Percentiles rank a stretch among this genome's conserved stretches.
Evolutionary conservation across 2,888 invertebrate species (phyloP).

Genomic region (Caenorhabditis sulstoni): DNA sequence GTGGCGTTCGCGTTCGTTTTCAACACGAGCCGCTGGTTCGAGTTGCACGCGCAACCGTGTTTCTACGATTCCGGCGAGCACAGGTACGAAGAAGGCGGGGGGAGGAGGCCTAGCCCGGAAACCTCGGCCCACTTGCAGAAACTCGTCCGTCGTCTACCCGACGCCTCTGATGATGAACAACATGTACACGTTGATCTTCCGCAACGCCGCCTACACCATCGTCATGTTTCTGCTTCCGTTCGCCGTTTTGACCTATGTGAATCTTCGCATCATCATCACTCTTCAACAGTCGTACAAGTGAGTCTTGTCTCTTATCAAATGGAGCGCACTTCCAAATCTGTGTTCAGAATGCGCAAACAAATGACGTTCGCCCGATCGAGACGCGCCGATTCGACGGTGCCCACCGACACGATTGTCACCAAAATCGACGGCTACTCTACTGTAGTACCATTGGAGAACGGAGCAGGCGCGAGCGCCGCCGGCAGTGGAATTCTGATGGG

Average conservation of each 20-base stretch:
- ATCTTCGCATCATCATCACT: constrained; percentile 71
- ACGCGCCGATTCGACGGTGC: constrained; percentile 48
- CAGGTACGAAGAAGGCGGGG: no score
- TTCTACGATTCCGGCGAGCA: constrained; percentile 17
- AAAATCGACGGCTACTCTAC: constrained; percentile 55
- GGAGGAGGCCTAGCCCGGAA: no score
- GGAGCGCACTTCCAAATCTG: neutral
- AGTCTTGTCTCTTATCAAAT: constrained; percentile 1
- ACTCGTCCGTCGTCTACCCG: constrained; percentile 66
- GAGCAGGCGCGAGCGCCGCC: no score
- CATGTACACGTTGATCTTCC: constrained; percentile 68
- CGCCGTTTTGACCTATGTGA: constrained; percentile 70
- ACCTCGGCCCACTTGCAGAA: constrained; percentile 47
- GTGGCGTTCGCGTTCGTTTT: constrained; percentile 69
- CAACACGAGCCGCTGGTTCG: constrained; percentile 75
- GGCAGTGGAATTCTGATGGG: constrained; percentile 43
- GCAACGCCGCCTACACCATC: constrained; percentile 72
- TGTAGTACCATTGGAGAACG: constrained; percentile 41
- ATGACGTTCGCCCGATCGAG: constrained; percentile 44
- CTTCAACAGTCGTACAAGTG: constrained; percentile 68
- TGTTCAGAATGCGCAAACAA: constrained; percentile 54
- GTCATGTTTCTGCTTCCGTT: constrained; percentile 78
- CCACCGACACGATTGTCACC: constrained; percentile 51
- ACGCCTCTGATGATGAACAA: constrained; percentile 68
- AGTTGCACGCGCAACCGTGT: constrained; percentile 67